Base-by-base conservation (phyloP, 2,113 vertebrate genomes). In the Amphiprion ocellaris region DNA sequence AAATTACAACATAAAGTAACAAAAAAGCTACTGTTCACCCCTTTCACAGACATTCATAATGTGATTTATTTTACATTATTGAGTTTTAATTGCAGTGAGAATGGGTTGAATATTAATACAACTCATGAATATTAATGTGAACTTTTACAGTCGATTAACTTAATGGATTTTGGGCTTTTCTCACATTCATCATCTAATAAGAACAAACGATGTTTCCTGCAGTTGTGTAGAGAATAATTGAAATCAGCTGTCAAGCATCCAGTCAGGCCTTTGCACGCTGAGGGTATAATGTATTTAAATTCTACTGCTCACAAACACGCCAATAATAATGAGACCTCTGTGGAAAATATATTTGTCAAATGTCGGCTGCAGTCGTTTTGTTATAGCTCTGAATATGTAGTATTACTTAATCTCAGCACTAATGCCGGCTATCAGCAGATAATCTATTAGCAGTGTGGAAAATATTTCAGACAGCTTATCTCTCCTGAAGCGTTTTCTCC, bases 61-160 rank as follows among this genome's bases (percentile, higher is more conserved):
- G 21, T 65, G 69, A 74, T 66, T 16, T 19, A 73, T 87, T 87
- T 90, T 23, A 56, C 49, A 55, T 79, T 12, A 91, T 77, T 83
- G 15, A 66, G 73, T 76, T 89, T 85, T 76, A 88, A 87, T 87
- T 56, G 70, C 56, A 46, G 26, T 17, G 61, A 61, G 65, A 77
- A 68, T 69, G 15, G 28, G 24, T 68, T 76, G 58, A 77, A 79
- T 86, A 81, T 60, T 65, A 73, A 76, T 59, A 2, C 17, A 78
- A 17, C 10, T 23, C 17, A 89, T 69, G 28, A 87, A 79, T 79
- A 72, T 84, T 77, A 75, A 86, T 77, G 67, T 19, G 16, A 50
- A 65, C 15, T 76, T 26, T 68, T 58, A 78, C 52, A 54, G 61
- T 28, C 72, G 64, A 84, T 87, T 87, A 79, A 73, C 50, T 44